These are phyloP conservation scores for Andinoacara biseriatus DNA, from an alignment of 2,113 vertebrate species.

Conservation along the genomic window DNA sequence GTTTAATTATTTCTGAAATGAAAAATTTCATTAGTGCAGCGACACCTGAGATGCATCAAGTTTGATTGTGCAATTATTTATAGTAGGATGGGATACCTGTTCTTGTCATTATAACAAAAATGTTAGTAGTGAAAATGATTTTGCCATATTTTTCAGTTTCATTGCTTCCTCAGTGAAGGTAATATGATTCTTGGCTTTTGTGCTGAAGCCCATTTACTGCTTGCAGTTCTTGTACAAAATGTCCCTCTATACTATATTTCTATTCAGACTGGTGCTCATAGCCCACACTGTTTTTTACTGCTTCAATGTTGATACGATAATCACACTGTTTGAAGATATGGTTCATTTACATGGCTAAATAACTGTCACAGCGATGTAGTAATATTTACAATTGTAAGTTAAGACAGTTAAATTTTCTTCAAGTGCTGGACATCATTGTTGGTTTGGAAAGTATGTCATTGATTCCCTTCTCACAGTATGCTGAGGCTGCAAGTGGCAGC, in stretches of 20 bases:
- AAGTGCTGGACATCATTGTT: background rate
- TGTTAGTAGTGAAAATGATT: background rate
- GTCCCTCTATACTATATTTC: background rate
- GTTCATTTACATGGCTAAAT: background rate
- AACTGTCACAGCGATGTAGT: background rate
- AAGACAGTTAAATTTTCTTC: background rate
- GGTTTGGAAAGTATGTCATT: conserved; percentile 20
- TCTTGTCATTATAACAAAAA: background rate
- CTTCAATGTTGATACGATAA: background rate
- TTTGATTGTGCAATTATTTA: background rate
- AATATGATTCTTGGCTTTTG: background rate
- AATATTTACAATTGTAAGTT: background rate
- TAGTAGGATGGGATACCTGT: background rate
- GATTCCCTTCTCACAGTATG: conserved; percentile 30
- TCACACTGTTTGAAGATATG: background rate
- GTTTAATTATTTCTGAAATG: background rate
- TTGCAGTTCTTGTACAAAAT: background rate
- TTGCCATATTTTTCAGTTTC: background rate
- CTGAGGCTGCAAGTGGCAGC: conserved; percentile 40
- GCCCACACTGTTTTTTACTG: background rate
- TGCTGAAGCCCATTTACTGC: background rate
- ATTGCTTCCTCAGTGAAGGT: background rate
- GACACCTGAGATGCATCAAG: background rate
- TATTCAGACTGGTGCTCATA: background rate
- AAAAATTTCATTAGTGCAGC: background rate